Evolutionary conservation across 1,140 invertebrate species (phyloP).

Genomic region (Scaptodrosophila lebanonensis): DNA sequence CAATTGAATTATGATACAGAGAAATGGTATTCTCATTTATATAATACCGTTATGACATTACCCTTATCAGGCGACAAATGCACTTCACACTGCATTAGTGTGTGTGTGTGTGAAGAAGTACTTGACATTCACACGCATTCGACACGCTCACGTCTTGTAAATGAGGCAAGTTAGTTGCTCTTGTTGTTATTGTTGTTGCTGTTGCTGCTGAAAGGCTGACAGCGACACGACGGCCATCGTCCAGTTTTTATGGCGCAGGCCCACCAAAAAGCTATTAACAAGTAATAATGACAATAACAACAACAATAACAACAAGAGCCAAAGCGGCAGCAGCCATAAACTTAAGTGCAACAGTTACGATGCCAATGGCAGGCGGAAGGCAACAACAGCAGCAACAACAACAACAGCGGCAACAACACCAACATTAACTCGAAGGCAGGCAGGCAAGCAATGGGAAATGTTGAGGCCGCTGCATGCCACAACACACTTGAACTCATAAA

Average conservation of each 20-base stretch:
- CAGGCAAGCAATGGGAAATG: conserved; percentile 26
- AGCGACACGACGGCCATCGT: neutral
- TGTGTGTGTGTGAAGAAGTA: conserved; percentile 39
- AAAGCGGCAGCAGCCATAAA: neutral
- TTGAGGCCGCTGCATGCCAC: conserved; percentile 54
- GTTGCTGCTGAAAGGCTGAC: neutral
- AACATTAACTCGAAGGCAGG: conserved; percentile 65
- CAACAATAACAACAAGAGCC: conserved; percentile 1
- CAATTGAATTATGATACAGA: no score
- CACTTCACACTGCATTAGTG: conserved; percentile 1
- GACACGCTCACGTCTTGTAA: conserved; percentile 11
- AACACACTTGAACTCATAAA: conserved; percentile 74
- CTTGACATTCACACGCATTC: conserved; percentile 58
- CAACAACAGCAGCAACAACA: conserved; percentile 15
- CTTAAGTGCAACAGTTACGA: no score
- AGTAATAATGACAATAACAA: conserved; percentile 61
- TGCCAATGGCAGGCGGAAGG: no score
- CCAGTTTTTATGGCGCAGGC: conserved; percentile 55
- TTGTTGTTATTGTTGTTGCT: no score
- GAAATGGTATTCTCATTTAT: no score
- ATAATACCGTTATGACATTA: conserved; percentile 65
- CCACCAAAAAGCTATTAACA: conserved; percentile 65
- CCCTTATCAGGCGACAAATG: conserved; percentile 47
- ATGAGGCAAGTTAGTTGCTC: no score
- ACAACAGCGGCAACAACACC: conserved; percentile 21